phyloP scores from a whole-genome alignment of 1,140 invertebrate genomes.

The Dinoponera quadriceps region DNA sequence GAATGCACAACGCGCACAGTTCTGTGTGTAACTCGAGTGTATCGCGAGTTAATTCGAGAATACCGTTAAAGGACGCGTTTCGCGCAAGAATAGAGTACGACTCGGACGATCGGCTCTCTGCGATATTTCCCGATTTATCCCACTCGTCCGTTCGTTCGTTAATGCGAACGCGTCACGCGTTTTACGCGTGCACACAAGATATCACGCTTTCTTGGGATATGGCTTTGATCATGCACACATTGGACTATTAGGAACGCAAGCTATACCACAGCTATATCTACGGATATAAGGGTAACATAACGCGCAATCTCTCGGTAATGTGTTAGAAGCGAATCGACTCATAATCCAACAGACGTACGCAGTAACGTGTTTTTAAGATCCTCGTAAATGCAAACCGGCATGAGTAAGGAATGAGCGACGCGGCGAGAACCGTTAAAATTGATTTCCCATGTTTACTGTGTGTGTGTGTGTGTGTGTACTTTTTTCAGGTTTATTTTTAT shows the following conservation, averaged over 20 bases:
- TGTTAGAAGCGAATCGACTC: not conserved
- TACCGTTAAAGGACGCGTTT: conserved; percentile 54
- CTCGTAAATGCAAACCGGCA: not conserved
- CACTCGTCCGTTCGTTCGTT: not conserved
- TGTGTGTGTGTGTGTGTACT: too few relatives aligned
- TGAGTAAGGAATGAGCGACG: not conserved
- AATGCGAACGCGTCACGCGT: not conserved
- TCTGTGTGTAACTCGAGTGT: conserved; percentile 13
- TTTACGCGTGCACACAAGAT: not conserved
- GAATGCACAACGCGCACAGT: conserved; percentile 46
- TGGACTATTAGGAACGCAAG: not conserved
- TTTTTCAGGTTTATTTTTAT: not conserved
- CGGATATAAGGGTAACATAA: not conserved
- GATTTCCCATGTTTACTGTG: not conserved
- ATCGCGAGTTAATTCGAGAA: conserved; percentile 37
- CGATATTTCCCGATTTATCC: conserved; percentile 20
- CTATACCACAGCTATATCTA: not conserved
- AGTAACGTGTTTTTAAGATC: not conserved
- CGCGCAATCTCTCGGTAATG: not conserved
- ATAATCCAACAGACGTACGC: conserved; percentile 2
- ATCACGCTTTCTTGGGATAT: not conserved
- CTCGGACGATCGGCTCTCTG: not conserved
- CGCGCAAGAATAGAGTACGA: conserved; percentile 35
- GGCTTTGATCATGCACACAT: too few relatives aligned
- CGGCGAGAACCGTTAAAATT: not conserved